A percentile compares a stretch with the other conserved stretches of the same genome.
These are phyloP conservation scores for Habropoda laboriosa DNA, from an alignment of 1,140 invertebrate species.

Conservation along the genomic window DNA sequence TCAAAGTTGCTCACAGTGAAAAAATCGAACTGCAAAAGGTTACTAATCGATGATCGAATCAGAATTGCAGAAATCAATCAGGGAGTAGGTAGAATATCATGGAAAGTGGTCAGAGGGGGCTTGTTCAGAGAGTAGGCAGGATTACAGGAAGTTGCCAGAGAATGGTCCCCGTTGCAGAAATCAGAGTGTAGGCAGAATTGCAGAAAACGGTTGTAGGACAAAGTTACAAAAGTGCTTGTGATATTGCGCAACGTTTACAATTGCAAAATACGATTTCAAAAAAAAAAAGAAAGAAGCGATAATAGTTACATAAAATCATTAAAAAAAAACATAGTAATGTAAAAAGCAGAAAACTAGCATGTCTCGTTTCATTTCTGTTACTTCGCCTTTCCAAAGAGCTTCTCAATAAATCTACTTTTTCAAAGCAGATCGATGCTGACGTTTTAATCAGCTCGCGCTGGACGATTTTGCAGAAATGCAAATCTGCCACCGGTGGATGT, in stretches of 20 bases:
- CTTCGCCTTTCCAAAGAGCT: too few species aligned
- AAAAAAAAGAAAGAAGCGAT: too few species aligned
- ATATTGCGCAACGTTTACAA: too few species aligned
- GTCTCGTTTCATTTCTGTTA: background rate
- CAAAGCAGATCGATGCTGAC: background rate
- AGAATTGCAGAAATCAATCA: background rate
- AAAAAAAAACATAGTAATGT: too few species aligned
- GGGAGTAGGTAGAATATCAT: background rate
- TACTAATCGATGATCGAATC: background rate
- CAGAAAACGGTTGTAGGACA: background rate
- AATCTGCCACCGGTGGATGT: background rate
- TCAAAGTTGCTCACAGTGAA: too few species aligned
- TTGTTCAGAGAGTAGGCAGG: background rate
- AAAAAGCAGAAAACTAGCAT: background rate
- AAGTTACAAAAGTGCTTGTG: too few species aligned
- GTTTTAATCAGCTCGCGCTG: constrained; percentile 8
- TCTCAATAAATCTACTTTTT: background rate
- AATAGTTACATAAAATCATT: background rate
- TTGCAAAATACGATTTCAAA: too few species aligned
- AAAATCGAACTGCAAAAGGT: background rate
- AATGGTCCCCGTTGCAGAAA: background rate
- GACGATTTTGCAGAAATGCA: constrained; percentile 23
- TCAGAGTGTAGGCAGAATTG: background rate
- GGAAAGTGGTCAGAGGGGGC: background rate
- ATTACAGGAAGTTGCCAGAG: background rate